phyloP scores from a whole-genome alignment of 37 sponge, comb jelly and placozoan species.

The Theonella swinhoei region DNA sequence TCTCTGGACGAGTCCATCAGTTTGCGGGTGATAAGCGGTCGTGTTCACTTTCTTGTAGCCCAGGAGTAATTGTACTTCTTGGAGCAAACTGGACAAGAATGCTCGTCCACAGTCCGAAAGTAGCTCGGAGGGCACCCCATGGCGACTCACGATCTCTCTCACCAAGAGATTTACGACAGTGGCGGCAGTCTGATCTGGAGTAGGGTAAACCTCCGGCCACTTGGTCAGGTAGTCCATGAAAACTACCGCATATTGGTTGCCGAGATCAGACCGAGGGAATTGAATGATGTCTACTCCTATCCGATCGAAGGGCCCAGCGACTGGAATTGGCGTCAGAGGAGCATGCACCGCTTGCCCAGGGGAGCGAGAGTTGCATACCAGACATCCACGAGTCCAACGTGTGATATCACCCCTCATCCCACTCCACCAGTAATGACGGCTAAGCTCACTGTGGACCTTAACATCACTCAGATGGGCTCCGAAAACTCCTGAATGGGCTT shows the following conservation, averaged over 20 bases:
- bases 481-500: constrained; percentile 54
- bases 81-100: background rate
- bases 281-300: constrained; percentile 49
- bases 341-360: constrained; percentile 8
- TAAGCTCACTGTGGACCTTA: constrained; percentile 32
- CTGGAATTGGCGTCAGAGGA: constrained; percentile 67
- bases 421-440: constrained; percentile 57
- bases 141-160: background rate
- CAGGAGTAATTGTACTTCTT: background rate
- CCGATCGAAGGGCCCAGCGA: constrained; percentile 47
- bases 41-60: constrained; percentile 10
- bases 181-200: constrained; percentile 8
- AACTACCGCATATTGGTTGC: constrained; percentile 56
- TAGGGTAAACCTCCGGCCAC: constrained; percentile 44
- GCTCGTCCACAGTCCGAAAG: constrained; percentile 11
- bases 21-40: constrained; percentile 23
- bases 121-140: constrained; percentile 36
- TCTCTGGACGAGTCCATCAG: constrained; percentile 10
- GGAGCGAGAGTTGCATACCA: constrained; percentile 28
- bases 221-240: constrained; percentile 72
- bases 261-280: constrained; percentile 40
- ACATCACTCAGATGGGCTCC: constrained; percentile 50
- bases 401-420: constrained; percentile 47
- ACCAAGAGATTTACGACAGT: constrained; percentile 17
- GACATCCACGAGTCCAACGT: constrained; percentile 36